These are phyloP conservation scores for Sinocyclocheilus maitianheensis DNA, from an alignment of 2,113 vertebrate genomes.

Conservation along the genomic window DNA sequence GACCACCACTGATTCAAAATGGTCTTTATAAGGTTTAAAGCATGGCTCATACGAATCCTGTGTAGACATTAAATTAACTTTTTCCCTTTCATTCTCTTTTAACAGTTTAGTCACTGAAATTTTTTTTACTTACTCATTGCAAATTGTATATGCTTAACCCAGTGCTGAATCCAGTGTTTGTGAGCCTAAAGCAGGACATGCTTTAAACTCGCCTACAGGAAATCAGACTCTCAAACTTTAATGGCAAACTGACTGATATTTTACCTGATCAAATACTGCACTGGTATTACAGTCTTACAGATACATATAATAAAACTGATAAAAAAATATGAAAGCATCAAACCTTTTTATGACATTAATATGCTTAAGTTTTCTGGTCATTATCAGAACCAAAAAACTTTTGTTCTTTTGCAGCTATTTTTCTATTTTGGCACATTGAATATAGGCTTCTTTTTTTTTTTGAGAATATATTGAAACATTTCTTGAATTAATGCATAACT, in stretches of 20 bases:
- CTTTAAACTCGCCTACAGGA: not conserved
- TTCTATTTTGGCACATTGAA: not conserved
- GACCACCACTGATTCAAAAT: too few relatives aligned
- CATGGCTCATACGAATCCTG: too few relatives aligned
- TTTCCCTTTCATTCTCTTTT: not conserved
- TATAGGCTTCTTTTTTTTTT: not conserved
- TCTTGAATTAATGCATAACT: not conserved
- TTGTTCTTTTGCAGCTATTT: not conserved
- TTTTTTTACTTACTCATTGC: not conserved
- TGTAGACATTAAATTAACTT: not conserved
- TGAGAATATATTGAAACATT: not conserved
- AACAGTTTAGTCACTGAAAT: not conserved
- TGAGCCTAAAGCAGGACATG: not conserved
- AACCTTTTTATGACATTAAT: not conserved
- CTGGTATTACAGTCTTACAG: not conserved
- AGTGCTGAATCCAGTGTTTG: not conserved
- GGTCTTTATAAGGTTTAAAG: too few relatives aligned
- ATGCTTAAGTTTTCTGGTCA: not conserved
- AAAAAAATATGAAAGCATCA: not conserved
- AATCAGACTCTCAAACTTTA: not conserved
- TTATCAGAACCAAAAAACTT: not conserved
- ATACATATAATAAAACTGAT: not conserved
- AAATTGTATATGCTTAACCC: not conserved
- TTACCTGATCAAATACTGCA: not conserved
- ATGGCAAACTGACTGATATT: too few relatives aligned